These are phyloP conservation scores for Trichosurus vulpecula DNA, from an alignment of 2,797 vertebrate genomes.

Conservation along the genomic window DNA sequence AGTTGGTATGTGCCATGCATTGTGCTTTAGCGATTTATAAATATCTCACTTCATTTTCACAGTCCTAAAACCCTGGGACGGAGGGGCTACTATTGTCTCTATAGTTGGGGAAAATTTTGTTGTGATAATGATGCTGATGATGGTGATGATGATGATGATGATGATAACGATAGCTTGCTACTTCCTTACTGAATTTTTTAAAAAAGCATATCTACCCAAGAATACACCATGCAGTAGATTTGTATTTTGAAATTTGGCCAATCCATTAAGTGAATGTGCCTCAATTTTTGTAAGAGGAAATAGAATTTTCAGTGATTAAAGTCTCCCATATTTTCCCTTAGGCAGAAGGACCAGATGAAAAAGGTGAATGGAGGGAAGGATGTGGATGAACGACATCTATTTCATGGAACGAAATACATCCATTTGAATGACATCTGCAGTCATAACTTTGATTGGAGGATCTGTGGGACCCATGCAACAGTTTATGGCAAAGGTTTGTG, in stretches of 20 bases:
- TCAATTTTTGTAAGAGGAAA: background rate
- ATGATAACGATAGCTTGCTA: background rate
- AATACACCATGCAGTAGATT: background rate
- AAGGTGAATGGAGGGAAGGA: conserved; percentile 82
- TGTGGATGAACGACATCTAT: conserved; percentile 87
- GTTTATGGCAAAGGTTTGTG: conserved; percentile 91
- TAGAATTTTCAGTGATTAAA: background rate
- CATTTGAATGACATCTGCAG: conserved; percentile 88
- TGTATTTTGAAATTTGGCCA: background rate
- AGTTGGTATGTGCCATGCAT: background rate
- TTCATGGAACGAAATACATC: conserved; percentile 90
- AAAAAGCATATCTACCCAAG: background rate
- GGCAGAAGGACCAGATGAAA: conserved; percentile 93
- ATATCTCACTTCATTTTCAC: background rate
- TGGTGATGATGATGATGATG: background rate
- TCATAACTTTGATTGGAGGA: conserved; percentile 95
- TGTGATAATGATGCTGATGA: background rate
- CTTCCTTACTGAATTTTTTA: background rate
- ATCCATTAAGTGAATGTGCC: background rate
- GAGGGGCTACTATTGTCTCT: background rate
- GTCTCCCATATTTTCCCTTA: conserved; percentile 68
- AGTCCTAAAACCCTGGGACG: background rate
- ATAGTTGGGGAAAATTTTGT: background rate
- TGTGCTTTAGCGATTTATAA: background rate
- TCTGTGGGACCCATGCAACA: conserved; percentile 92